These are phyloP conservation scores for Erythrolamprus reginae DNA, from an alignment of 2,113 vertebrate genomes.

Conservation along the genomic window DNA sequence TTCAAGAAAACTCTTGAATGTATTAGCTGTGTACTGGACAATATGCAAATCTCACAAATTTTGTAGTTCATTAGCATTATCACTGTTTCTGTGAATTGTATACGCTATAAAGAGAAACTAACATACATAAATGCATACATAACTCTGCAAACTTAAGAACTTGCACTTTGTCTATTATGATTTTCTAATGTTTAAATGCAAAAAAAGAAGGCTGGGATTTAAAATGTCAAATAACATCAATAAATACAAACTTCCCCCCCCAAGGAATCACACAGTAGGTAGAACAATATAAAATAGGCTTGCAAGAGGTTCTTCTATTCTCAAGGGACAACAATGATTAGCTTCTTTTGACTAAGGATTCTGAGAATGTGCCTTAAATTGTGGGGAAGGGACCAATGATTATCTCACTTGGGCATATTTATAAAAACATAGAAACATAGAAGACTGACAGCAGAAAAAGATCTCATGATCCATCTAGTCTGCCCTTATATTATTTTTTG, in stretches of 20 bases:
- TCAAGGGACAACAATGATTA: not conserved
- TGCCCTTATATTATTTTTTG: too few relatives aligned
- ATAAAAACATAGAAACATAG: too few relatives aligned
- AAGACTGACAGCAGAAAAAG: too few relatives aligned
- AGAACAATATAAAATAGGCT: not conserved
- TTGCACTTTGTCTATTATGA: constrained; percentile 24
- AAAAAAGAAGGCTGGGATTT: not conserved
- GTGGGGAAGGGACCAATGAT: not conserved
- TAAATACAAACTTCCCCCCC: not conserved
- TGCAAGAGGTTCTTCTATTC: not conserved
- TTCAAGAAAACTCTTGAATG: constrained; percentile 54
- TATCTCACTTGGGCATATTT: not conserved
- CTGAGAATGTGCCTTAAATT: not conserved
- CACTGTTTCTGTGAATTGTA: constrained; percentile 35
- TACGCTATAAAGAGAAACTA: not conserved
- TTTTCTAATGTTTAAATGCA: constrained; percentile 16
- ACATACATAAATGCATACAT: constrained; percentile 1
- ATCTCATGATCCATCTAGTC: too few relatives aligned
- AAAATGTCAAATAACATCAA: not conserved
- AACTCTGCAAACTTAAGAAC: constrained; percentile 39
- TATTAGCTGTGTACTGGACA: constrained; percentile 45
- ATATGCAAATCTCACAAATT: constrained; percentile 47
- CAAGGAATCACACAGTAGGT: not conserved
- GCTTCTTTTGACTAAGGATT: not conserved
- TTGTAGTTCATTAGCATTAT: constrained; percentile 37